Percentiles rank a stretch among this genome's conserved stretches.
Conservation (phyloP, 2,113 vertebrate genomes). For the Pelecanus crispus region DNA sequence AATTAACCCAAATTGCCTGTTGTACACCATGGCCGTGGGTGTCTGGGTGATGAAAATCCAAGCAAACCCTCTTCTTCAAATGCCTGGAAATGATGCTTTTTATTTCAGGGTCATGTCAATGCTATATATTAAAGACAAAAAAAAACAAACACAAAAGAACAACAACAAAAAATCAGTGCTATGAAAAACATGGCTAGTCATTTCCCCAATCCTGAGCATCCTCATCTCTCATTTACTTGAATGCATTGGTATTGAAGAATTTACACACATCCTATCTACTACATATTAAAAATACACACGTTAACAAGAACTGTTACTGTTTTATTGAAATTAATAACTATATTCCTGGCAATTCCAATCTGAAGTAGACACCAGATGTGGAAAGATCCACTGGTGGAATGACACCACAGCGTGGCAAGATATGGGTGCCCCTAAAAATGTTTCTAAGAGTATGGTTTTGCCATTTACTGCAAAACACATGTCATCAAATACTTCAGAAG, state of each 20-base stretch:
- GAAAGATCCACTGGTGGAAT: neutral
- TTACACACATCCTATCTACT: neutral
- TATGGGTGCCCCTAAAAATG: neutral
- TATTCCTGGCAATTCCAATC: neutral
- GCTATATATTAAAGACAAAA: conserved; percentile 22
- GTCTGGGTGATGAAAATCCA: neutral
- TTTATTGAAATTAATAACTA: neutral
- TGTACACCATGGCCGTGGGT: neutral
- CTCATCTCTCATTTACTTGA: neutral
- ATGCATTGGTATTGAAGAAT: neutral
- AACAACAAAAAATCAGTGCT: neutral
- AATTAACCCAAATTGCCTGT: neutral
- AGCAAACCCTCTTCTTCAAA: neutral
- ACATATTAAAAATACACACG: neutral
- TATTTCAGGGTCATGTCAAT: conserved; percentile 72
- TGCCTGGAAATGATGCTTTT: neutral
- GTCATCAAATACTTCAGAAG: neutral
- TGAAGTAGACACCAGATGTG: neutral
- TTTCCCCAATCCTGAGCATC: neutral
- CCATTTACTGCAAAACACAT: neutral
- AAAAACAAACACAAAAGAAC: neutral
- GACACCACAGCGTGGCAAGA: neutral
- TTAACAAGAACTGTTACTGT: neutral
- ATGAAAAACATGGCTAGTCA: neutral
- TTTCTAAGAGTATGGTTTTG: neutral